Conservation (phyloP, 2,797 vertebrate species). For the Nyctalus aviator region DNA sequence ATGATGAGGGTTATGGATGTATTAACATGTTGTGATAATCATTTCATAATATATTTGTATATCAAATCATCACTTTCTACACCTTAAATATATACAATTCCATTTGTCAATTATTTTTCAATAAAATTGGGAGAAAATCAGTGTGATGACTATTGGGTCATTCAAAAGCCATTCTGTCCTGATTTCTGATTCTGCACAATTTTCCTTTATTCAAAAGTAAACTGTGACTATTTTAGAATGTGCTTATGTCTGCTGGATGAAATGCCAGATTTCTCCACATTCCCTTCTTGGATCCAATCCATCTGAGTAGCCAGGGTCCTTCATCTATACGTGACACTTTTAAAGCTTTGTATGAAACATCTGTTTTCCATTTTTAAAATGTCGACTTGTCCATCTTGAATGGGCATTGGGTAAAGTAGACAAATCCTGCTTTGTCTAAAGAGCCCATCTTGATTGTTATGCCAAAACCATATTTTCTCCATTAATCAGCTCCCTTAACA, state of each 20-base stretch:
- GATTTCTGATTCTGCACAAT: conserved; percentile 20
- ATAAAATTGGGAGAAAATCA: not conserved
- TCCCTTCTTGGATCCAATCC: conserved; percentile 72
- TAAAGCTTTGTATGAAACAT: conserved; percentile 81
- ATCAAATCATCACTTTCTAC: not conserved
- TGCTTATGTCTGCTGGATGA: conserved; percentile 4
- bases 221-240: conserved; percentile 55
- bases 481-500: conserved; percentile 80
- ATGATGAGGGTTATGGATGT: not conserved
- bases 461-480: conserved; percentile 83
- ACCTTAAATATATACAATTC: not conserved
- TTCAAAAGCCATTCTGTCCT: not conserved
- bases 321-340: conserved; percentile 82
- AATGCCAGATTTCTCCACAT: conserved; percentile 73
- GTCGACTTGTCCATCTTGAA: conserved; percentile 82
- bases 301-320: conserved; percentile 72
- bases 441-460: conserved; percentile 79
- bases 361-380: conserved; percentile 83
- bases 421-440: conserved; percentile 83
- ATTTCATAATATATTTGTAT: not conserved
- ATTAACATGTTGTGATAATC: not conserved
- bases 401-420: conserved; percentile 80
- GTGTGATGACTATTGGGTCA: not conserved
- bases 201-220: conserved; percentile 34
- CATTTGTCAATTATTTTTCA: not conserved